Evolutionary conservation across 2,888 invertebrate species (phyloP).

Genomic region (Isoperla grammatica): DNA sequence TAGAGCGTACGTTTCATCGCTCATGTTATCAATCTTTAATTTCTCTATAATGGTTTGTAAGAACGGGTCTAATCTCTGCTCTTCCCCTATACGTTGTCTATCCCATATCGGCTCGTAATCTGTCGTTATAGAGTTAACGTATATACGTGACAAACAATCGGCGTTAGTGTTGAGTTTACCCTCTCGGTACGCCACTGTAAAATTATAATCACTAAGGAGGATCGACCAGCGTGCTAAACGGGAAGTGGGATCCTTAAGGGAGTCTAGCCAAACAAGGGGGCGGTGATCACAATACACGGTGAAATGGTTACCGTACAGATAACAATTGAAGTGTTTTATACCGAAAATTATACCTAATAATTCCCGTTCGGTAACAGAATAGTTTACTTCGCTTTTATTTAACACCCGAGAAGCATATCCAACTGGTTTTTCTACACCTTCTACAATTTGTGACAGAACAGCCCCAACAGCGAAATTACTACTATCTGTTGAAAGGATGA

Average conservation of each 20-base stretch:
- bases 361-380: conserved; percentile 25
- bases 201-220: conserved; percentile 18
- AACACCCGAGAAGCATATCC: conserved; percentile 28
- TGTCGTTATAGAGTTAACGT: not conserved
- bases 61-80: not conserved
- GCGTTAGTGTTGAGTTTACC: conserved; percentile 24
- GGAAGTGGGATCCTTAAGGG: conserved; percentile 21
- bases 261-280: conserved; percentile 23
- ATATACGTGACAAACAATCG: conserved; percentile 16
- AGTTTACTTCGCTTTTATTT: conserved; percentile 21
- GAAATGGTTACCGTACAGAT: conserved; percentile 27
- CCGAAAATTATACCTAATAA: conserved; percentile 26
- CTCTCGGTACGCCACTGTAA: conserved; percentile 23
- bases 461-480: conserved; percentile 22
- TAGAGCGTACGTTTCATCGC: not conserved
- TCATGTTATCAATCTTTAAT: not conserved
- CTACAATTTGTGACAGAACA: conserved; percentile 19
- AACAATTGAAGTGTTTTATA: conserved; percentile 23
- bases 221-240: conserved; percentile 26
- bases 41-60: not conserved
- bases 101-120: not conserved
- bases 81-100: not conserved
- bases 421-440: conserved; percentile 23
- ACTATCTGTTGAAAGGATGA: conserved; percentile 29
- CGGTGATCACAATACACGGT: conserved; percentile 28